Evolutionary conservation across 2,113 vertebrate genomes (phyloP), one percentile per base, ranked within the genome.

Genomic region (Potamarius usumacintae): DNA sequence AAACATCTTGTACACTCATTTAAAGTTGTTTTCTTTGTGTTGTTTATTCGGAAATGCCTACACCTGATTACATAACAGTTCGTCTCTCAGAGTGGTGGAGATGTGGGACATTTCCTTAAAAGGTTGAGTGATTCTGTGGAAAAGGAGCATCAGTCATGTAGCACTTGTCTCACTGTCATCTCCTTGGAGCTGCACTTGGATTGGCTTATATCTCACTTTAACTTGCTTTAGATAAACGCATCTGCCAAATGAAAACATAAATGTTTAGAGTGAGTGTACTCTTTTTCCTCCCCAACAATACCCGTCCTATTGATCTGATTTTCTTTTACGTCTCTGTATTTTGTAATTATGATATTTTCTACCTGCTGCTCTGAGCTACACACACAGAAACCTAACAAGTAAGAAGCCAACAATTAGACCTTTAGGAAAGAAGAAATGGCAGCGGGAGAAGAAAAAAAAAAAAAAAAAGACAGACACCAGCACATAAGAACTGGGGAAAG

Each of bases 381-480:
- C 63, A 53, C 55, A 76, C 14, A 57, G 69, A 30, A 53, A 22
- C 17, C 78, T 57, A 50, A 57, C 55, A 57, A 42, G 52, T 63
- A 48, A 57, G 77, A 17, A 71, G 20, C 42, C 79, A 83, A 83
- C 69, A 83, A 87, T 74, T 52, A 74, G 55, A 25, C 22, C 25
- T 52, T 74, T 58, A 27, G 14, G 52, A 69, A 71, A 81, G 62
- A 79, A 79, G 74, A n/a, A 86, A 62, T 65, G 74, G n/a, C 42
- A 34, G 71, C 42, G 18, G 30, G 27, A 69, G 18, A 9, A 34
- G 34, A 69, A 65, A 14, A 77, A 96, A 55, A n/a, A 65, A 96
- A 78, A 90, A 55, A n/a, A 65, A 96, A 78, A 90, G 93, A 92
- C 92, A 93, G 92, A 94, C 93, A 94, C 92, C 92, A 90, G 93